Evolutionary conservation across 1,140 invertebrate genomes (phyloP), one percentile per base, ranked within the genome.

Genomic region (Chironomus tepperi): DNA sequence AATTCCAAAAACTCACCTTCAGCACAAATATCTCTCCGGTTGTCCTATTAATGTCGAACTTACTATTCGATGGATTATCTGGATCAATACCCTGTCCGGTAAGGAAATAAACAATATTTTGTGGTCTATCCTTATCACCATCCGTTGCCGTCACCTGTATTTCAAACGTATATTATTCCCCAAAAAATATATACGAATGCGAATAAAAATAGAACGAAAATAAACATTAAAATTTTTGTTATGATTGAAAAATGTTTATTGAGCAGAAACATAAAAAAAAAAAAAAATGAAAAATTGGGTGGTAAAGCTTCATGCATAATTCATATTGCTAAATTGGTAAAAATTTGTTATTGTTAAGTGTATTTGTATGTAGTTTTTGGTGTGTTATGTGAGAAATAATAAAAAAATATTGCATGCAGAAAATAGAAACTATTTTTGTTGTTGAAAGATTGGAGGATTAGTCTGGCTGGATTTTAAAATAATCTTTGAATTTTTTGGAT

Each of bases 31-130:
- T 97, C 83, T 96, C 94, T 73, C 95, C 95, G 3, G 92, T 95
- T 2, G 94, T 95, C 75, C 92, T 87, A 84, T 98, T 97, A 77
- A 99, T 97, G 80, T 95, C 92, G 80, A 99, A 99, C 84, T 97
- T 97, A 84, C 93, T 95, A 80, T 97, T 96, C 75, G 92, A 91
- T 43, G 93, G 92, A 85, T 97, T 96, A 82, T 96, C 93, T 8
- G 95, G 90, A 85, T 97, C 94, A 78, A 98, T 97, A 74, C 96
- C 96, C 81, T 98, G 95, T 9, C 96, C 96, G 21, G 96, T 98
- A 73, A 99, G 85, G 84, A 96, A 96, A 83, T 98, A 99, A 7
- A 98, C 95, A 80, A 99, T 98, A 79, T 96, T 94, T 79, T 96
- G 95, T 67, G 91, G 91, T 73, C 96, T 88, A 81, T 97, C 95